A percentile compares a stretch with the other conserved stretches of the same genome.
These are phyloP conservation scores for Lepidocolaptes lacrymiger DNA, from an alignment of 2,797 vertebrate species.

Conservation along the genomic window DNA sequence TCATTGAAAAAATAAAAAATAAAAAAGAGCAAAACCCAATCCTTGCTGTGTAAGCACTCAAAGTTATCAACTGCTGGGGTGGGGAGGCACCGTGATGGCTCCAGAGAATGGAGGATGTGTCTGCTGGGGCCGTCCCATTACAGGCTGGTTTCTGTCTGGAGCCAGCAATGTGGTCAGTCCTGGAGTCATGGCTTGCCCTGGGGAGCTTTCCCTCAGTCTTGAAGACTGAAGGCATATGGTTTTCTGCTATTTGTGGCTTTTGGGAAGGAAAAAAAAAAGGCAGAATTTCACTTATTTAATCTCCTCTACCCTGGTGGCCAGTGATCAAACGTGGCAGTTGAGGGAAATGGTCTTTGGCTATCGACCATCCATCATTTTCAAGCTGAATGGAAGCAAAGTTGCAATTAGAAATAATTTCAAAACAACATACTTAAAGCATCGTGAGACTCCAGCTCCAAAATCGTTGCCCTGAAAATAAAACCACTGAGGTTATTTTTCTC, in stretches of 20 bases:
- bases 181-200: background rate
- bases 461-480: background rate
- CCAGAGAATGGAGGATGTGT: background rate
- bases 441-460: background rate
- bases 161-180: background rate
- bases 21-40: background rate
- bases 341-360: background rate
- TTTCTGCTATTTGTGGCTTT: background rate
- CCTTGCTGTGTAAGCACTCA: rapidly evolving
- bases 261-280: no score
- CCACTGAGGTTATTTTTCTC: background rate
- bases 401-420: background rate
- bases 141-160: background rate
- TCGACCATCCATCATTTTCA: background rate
- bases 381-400: background rate
- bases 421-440: background rate
- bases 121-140: rapidly evolving
- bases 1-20: background rate
- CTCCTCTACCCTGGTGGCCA: background rate
- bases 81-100: background rate
- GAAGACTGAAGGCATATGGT: background rate
- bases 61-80: background rate
- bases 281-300: background rate
- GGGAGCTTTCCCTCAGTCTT: background rate
- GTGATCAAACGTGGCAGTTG: background rate